Base-by-base conservation (phyloP, 2,797 vertebrate species). In the Phrynocephalus forsythii region DNA sequence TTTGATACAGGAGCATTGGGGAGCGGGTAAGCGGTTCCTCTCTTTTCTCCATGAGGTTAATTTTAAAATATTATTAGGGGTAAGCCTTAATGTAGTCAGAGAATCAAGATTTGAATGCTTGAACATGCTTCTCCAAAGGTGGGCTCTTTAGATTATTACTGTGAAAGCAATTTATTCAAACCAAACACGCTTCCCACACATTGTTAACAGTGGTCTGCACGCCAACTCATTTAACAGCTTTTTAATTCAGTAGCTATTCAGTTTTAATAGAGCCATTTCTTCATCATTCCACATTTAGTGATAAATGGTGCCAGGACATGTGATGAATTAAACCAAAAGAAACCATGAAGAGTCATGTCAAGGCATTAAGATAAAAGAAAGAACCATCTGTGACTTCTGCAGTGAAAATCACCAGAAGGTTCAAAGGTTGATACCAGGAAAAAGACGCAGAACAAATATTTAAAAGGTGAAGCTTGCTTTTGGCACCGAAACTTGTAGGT, bases 231-330 rank as follows among this genome's bases (percentile, higher is more conserved):
- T 97, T 97, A 96, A 96, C 95, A 93, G 95, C 95, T 96, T 97
- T 96, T 97, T 96, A 97, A 97, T 97, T 95, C 96, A 96, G 93
- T 94, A 95, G 96, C 96, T 97, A 96, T 97, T 97, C 93, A 91
- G 91, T 96, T 97, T 97, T 97, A 97, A 97, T 97, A 96, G 96
- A 96, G 94, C 94, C 94, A 94, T 97, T 97, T 97, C 96, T 96
- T 97, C 96, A 97, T 97, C 95, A 96, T 97, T 97, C 95, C 96
- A 96, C 95, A 95, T 97, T 97, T 96, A 96, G 96, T 97, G 95
- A 97, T 97, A 97, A 97, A 97, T 96, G 96, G 96, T 96, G 95
- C 96, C 94, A 95, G 96, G 96, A 96, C 94, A 95, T 95, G 96
- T 96, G 94, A 97, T 97, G 97, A 97, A 97, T 97, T 97, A 96